Percentiles rank a stretch among this genome's conserved stretches.
Conservation (phyloP, 2,113 vertebrate genomes). For the Hassar affinis region DNA sequence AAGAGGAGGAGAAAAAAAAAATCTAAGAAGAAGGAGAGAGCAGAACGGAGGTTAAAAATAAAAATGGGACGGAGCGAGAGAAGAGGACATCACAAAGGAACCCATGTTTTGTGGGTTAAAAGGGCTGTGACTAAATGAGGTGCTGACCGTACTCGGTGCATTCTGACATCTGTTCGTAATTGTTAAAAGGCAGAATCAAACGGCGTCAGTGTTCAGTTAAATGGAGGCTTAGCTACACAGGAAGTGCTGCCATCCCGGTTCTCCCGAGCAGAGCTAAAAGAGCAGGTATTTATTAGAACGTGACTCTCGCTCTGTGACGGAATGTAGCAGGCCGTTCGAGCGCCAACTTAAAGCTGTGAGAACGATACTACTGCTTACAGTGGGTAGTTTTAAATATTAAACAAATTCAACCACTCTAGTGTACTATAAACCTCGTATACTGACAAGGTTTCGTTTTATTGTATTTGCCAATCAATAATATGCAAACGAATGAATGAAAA, state of each 20-base stretch:
- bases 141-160: neutral
- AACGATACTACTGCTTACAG: too few species aligned
- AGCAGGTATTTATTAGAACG: conserved; percentile 30
- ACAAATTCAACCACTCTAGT: too few species aligned
- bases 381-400: too few species aligned
- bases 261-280: neutral
- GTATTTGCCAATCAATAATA: neutral
- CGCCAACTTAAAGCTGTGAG: neutral
- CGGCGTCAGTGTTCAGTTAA: conserved; percentile 4
- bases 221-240: conserved; percentile 7
- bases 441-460: neutral
- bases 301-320: neutral
- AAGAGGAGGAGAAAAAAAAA: conserved; percentile 53
- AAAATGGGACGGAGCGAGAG: conserved; percentile 27
- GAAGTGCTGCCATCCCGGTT: neutral
- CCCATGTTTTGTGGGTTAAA: conserved; percentile 22
- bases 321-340: neutral
- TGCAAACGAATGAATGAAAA: too few species aligned
- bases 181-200: conserved; percentile 16
- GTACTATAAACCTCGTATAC: neutral
- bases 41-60: conserved; percentile 56
- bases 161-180: conserved; percentile 22
- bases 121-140: neutral
- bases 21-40: conserved; percentile 53
- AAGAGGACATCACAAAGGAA: conserved; percentile 18